phyloP scores from a whole-genome alignment of 2,113 vertebrate species.

The Silurus meridionalis region DNA sequence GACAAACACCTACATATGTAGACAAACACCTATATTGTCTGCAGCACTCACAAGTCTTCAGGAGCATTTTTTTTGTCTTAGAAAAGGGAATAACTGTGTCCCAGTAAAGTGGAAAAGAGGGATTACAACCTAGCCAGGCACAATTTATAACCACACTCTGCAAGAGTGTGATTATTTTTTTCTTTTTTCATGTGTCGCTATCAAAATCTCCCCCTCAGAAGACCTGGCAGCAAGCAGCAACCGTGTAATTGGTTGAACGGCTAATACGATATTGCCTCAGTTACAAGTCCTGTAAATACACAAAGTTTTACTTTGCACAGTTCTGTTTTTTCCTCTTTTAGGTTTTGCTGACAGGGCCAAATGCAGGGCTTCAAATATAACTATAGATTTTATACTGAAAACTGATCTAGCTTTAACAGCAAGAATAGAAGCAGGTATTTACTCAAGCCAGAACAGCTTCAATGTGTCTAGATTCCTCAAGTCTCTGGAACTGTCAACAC shows the following conservation, averaged over 20 bases:
- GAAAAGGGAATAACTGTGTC: conserved; percentile 3
- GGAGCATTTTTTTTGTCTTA: conserved; percentile 22
- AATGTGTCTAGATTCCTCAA: background rate
- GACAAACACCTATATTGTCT: background rate
- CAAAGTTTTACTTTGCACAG: conserved; percentile 11
- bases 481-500: background rate
- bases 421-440: conserved; percentile 12
- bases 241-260: conserved; percentile 56
- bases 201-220: conserved; percentile 49
- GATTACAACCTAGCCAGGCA: conserved; percentile 52
- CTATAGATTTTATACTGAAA: conserved; percentile 20
- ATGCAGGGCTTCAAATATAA: conserved; percentile 4
- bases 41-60: background rate
- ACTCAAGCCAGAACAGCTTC: background rate
- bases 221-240: conserved; percentile 52
- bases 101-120: conserved; percentile 41
- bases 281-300: conserved; percentile 41
- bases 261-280: conserved; percentile 42
- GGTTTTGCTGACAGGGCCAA: conserved; percentile 12
- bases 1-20: background rate
- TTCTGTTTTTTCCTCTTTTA: background rate
- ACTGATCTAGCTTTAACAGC: conserved; percentile 21
- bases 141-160: conserved; percentile 50
- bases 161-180: conserved; percentile 50
- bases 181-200: conserved; percentile 47